phyloP scores from a whole-genome alignment of 2,113 vertebrate species.

The Ptilonorhynchus violaceus region DNA sequence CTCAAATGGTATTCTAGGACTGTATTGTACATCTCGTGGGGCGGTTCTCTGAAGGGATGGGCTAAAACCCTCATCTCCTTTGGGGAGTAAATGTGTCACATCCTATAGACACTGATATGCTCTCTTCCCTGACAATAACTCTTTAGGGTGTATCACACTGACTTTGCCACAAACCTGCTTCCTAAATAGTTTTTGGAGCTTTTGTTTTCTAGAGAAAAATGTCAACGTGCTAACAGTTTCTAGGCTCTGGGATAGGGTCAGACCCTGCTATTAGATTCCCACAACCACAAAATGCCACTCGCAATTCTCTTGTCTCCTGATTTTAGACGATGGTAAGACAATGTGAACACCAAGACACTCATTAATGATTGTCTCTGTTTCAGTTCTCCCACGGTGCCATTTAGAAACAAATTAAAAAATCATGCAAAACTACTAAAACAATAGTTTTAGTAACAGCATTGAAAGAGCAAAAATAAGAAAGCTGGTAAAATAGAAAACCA shows the following conservation, averaged over 20 bases:
- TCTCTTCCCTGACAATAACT: not conserved
- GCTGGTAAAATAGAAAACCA: not conserved
- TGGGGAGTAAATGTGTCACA: not conserved
- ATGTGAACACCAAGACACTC: not conserved
- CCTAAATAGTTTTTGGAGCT: not conserved
- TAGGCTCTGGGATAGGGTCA: not conserved
- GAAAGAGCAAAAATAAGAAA: not conserved
- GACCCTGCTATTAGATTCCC: not conserved
- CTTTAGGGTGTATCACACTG: not conserved
- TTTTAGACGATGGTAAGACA: not conserved
- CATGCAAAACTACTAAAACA: not conserved
- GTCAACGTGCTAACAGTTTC: not conserved
- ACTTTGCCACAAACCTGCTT: not conserved
- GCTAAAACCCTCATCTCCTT: not conserved
- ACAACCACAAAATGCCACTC: not conserved
- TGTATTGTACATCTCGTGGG: accelerated
- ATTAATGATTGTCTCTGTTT: not conserved
- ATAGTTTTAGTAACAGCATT: not conserved
- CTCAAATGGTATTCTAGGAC: not conserved
- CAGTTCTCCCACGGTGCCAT: not conserved
- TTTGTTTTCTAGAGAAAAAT: not conserved
- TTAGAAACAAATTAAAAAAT: not conserved
- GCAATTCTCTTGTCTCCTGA: not conserved
- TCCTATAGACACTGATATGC: not conserved
- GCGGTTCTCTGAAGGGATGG: not conserved